Percentiles rank a stretch among this genome's conserved stretches.
These are phyloP conservation scores for Sphyrna mokarran DNA, from an alignment of 2,113 vertebrate genomes.

Conservation along the genomic window DNA sequence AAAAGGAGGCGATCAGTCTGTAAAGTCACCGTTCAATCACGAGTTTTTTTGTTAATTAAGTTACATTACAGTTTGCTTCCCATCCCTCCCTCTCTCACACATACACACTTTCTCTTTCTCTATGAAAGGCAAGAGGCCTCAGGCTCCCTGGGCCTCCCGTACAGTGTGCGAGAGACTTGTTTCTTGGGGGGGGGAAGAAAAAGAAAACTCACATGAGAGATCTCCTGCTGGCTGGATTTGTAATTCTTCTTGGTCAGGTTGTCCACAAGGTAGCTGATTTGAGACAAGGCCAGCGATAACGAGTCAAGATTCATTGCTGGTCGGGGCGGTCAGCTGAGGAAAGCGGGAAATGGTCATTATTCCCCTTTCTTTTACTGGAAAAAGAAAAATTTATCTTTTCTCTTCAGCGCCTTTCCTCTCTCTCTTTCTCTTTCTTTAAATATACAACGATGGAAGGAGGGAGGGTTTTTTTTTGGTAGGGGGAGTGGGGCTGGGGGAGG, in stretches of 20 bases:
- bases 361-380: constrained; percentile 78
- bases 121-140: neutral
- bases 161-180: neutral
- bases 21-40: neutral
- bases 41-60: neutral
- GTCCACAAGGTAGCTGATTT: constrained; percentile 99
- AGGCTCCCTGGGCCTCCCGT: constrained; percentile 6
- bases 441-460: neutral
- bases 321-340: constrained; percentile 99
- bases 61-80: neutral
- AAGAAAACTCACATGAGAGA: constrained; percentile 89
- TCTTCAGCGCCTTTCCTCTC: constrained; percentile 9
- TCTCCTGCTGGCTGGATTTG: constrained; percentile 99
- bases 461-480: neutral
- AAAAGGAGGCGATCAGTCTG: neutral
- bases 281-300: constrained; percentile 99
- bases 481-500: neutral
- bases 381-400: constrained; percentile 7
- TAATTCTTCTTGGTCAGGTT: constrained; percentile 99
- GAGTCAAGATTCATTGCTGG: constrained; percentile 99
- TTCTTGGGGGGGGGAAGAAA: constrained; percentile 15
- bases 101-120: neutral
- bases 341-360: constrained; percentile 99
- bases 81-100: neutral
- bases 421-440: neutral